Percentiles rank a stretch among this genome's conserved stretches.
These are phyloP conservation scores for Hesperophylax magnus DNA, from an alignment of 1,140 invertebrate genomes.

Conservation along the genomic window DNA sequence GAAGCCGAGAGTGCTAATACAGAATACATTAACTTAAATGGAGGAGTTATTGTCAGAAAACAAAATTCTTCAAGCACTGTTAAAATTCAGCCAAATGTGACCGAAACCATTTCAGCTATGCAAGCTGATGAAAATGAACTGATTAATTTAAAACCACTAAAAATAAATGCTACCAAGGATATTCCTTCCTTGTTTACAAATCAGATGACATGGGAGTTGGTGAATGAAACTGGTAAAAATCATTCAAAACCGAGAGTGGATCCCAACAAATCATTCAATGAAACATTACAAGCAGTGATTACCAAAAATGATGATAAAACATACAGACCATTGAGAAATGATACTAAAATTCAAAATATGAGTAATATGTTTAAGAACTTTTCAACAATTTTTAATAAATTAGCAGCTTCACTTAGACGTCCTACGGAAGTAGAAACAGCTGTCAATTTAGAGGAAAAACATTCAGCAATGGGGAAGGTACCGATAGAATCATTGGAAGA, in stretches of 20 bases:
- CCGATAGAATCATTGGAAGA: neutral
- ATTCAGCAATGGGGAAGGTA: neutral
- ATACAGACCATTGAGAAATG: neutral
- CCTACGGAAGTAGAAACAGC: conserved; percentile 2
- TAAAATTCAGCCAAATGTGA: conserved; percentile 16
- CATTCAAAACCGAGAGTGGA: conserved; percentile 63
- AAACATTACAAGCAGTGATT: conserved; percentile 69
- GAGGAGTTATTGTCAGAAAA: conserved; percentile 59
- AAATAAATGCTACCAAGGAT: neutral
- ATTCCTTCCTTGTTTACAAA: conserved; percentile 54
- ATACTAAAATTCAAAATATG: conserved; percentile 10
- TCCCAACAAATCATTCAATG: conserved; percentile 68
- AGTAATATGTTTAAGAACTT: conserved; percentile 44
- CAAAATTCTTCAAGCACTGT: conserved; percentile 42
- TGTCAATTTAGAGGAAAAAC: conserved; percentile 1
- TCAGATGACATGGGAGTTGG: conserved; percentile 67
- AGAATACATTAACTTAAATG: conserved; percentile 61
- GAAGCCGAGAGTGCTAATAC: conserved; percentile 39
- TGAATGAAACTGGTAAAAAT: conserved; percentile 66
- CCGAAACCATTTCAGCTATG: conserved; percentile 39
- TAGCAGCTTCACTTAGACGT: conserved; percentile 47
- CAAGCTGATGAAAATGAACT: conserved; percentile 40
- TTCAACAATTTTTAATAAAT: conserved; percentile 51
- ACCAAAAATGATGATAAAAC: conserved; percentile 65
- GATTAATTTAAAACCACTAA: conserved; percentile 51